phyloP scores from a whole-genome alignment of 2,888 invertebrate genomes.

The Drosophila nigricruria region DNA sequence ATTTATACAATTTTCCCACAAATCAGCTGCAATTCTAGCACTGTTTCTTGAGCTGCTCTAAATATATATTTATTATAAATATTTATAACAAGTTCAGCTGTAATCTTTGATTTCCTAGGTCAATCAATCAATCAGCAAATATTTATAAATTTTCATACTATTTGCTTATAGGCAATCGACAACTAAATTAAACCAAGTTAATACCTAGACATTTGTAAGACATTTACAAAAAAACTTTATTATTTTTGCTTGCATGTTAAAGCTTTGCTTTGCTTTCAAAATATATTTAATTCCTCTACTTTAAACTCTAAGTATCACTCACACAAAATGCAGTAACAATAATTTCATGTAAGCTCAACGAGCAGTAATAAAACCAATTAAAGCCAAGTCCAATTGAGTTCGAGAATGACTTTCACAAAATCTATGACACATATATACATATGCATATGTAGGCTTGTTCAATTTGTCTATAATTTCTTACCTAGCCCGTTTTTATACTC shows the following conservation, averaged over 20 bases:
- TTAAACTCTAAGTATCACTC: not conserved
- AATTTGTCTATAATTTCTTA: not conserved
- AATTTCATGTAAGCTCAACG: not conserved
- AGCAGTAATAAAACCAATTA: not conserved
- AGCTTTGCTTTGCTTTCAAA: not conserved
- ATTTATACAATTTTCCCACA: not conserved
- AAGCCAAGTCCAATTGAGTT: not conserved
- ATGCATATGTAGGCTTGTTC: not conserved
- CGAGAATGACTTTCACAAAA: slow-evolving; percentile 3
- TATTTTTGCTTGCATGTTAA: not conserved
- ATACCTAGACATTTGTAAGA: no score
- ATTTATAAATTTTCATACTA: not conserved
- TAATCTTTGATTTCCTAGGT: not conserved
- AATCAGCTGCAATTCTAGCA: no score
- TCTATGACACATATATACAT: no score
- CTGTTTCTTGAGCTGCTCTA: not conserved
- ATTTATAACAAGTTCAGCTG: not conserved
- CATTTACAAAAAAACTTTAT: no score
- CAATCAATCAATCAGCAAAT: not conserved
- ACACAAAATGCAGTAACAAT: not conserved
- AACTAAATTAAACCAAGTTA: not conserved
- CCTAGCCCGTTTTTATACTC: not conserved
- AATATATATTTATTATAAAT: not conserved
- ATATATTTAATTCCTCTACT: not conserved
- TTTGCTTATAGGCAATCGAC: not conserved